phyloP scores from a whole-genome alignment of 1,140 invertebrate species.

The Sinonovacula constricta region DNA sequence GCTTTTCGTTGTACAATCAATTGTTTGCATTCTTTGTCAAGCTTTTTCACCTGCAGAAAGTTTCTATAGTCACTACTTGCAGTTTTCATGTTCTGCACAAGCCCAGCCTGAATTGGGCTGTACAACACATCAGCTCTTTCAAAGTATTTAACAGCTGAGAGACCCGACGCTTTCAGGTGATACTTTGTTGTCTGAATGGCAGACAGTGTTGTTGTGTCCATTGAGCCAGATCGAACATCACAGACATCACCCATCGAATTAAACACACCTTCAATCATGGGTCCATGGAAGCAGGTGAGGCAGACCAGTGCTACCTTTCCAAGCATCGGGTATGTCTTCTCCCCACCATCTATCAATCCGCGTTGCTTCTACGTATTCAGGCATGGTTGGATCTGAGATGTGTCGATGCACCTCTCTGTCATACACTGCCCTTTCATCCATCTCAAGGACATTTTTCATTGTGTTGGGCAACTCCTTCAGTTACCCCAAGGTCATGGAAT shows the following conservation, averaged over 20 bases:
- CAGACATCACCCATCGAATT: slow-evolving; percentile 26
- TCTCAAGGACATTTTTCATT: slow-evolving; percentile 2
- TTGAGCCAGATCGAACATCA: slow-evolving; percentile 11
- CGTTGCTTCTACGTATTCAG: neutral
- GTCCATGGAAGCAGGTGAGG: slow-evolving; percentile 17
- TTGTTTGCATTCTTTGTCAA: too few relatives aligned
- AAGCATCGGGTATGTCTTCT: slow-evolving; percentile 13
- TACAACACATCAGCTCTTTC: slow-evolving; percentile 13
- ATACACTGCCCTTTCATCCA: neutral
- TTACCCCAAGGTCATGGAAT: slow-evolving; percentile 3
- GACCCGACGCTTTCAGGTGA: slow-evolving; percentile 7
- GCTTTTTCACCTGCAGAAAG: too few relatives aligned
- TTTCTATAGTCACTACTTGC: slow-evolving; percentile 10
- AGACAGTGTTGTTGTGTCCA: slow-evolving; percentile 13
- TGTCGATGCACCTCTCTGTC: slow-evolving; percentile 12
- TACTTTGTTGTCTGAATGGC: slow-evolving; percentile 19
- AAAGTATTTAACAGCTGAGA: slow-evolving; percentile 19
- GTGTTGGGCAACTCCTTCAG: neutral
- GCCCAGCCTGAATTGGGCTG: slow-evolving; percentile 3
- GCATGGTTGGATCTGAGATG: neutral
- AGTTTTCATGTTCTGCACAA: slow-evolving; percentile 25
- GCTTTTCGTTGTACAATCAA: too few relatives aligned
- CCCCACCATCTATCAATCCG: slow-evolving; percentile 19
- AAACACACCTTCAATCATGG: slow-evolving; percentile 7
- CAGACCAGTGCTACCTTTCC: slow-evolving; percentile 12